Conservation (phyloP, 2,888 invertebrate genomes). For the Carabus problematicus region DNA sequence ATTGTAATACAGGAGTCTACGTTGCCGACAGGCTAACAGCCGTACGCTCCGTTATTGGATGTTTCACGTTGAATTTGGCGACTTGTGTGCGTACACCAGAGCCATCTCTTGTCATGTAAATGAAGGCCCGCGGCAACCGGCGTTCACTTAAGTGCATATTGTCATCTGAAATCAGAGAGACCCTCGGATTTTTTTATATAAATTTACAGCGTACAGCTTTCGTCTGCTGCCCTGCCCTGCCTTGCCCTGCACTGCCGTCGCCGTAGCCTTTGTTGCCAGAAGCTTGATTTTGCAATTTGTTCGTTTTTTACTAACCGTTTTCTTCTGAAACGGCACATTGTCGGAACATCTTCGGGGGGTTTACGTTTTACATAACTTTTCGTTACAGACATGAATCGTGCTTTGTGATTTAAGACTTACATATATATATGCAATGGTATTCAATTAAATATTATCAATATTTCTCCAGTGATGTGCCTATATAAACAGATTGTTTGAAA, state of each 20-base stretch:
- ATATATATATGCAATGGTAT: too few relatives aligned
- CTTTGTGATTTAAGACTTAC: too few relatives aligned
- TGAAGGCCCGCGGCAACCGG: conserved; percentile 61
- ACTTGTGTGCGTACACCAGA: conserved; percentile 51
- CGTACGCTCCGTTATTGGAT: conserved; percentile 51
- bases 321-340: conserved; percentile 46
- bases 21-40: conserved; percentile 39
- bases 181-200: conserved; percentile 31
- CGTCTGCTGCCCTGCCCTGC: background rate
- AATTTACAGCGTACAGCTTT: conserved; percentile 21
- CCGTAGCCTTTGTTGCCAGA: conserved; percentile 35
- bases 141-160: conserved; percentile 54
- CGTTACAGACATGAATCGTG: too few relatives aligned
- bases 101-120: conserved; percentile 64
- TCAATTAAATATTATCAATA: too few relatives aligned
- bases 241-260: background rate
- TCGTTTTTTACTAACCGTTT: conserved; percentile 34
- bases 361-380: too few relatives aligned
- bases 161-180: conserved; percentile 42
- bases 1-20: conserved; percentile 48
- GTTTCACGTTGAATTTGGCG: conserved; percentile 56
- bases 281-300: conserved; percentile 42
- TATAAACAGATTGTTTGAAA: too few relatives aligned
- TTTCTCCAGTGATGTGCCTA: too few relatives aligned
- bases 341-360: conserved; percentile 31